Percentiles rank a stretch among this genome's conserved stretches.
phyloP scores from a whole-genome alignment of 1,140 invertebrate genomes.

The Panulirus ornatus region DNA sequence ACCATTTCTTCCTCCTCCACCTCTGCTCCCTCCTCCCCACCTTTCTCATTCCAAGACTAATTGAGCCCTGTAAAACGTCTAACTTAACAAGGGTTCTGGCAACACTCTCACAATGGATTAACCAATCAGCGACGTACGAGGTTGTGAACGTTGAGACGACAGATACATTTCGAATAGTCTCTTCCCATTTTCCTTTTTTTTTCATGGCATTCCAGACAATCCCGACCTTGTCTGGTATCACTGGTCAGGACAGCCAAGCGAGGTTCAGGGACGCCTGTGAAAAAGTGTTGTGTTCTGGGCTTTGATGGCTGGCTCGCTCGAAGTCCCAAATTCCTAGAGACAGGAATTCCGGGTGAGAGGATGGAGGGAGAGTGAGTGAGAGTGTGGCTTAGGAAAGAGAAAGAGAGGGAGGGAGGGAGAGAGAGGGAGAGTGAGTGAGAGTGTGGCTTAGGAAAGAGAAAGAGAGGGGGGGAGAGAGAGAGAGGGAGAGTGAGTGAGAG shows the following conservation, averaged over 20 bases:
- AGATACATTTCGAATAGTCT: neutral
- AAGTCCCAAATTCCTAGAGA: constrained; percentile 1
- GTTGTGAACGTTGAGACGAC: too few species aligned
- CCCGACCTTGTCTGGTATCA: neutral
- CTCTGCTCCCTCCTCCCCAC: neutral
- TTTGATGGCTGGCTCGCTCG: neutral
- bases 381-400: neutral
- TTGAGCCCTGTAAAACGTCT: constrained; percentile 12
- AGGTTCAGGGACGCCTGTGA: neutral
- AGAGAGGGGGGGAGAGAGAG: neutral
- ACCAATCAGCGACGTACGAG: constrained; percentile 3
- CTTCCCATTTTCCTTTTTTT: neutral
- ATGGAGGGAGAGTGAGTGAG: constrained; percentile 9
- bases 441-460: neutral
- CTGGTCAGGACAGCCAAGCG: neutral
- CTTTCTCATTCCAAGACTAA: constrained; percentile 12
- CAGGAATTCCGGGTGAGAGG: constrained; percentile 6
- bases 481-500: neutral
- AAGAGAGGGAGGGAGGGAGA: neutral
- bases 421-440: neutral
- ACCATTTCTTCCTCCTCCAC: neutral
- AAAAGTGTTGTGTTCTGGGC: neutral
- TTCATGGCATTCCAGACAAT: neutral
- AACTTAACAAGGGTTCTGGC: neutral
- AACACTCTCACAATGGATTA: constrained; percentile 11